These are phyloP conservation scores for Umimayanthus chanpuru DNA, from an alignment of 92 coral and sea anemone species.

Conservation along the genomic window DNA sequence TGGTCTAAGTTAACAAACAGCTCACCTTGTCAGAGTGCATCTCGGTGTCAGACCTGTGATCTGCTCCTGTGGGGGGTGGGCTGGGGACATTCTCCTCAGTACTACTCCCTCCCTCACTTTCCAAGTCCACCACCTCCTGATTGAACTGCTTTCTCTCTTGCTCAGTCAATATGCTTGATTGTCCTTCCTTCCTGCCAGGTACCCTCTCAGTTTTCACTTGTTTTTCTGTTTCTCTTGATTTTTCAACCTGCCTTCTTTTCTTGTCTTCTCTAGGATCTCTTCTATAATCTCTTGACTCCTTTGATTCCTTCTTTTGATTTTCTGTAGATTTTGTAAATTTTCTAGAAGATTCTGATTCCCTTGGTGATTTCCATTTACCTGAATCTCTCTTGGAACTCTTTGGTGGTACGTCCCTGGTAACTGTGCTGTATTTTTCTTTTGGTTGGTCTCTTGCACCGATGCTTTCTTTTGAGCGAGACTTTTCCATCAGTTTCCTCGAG, in stretches of 20 bases:
- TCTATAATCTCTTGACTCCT: constrained; percentile 16
- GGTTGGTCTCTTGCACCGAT: constrained; percentile 1
- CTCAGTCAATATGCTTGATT: constrained; percentile 65
- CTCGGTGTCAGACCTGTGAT: constrained; percentile 47
- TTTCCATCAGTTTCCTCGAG: constrained; percentile 21
- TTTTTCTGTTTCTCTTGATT: constrained; percentile 19
- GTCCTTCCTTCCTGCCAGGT: constrained; percentile 33
- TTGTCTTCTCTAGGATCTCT: constrained; percentile 22
- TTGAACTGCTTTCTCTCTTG: constrained; percentile 80
- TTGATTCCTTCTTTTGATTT: constrained; percentile 37
- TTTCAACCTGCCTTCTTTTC: constrained; percentile 27
- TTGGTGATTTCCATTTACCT: constrained; percentile 28
- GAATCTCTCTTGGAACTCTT: constrained; percentile 33
- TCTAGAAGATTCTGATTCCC: constrained; percentile 32
- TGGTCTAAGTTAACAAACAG: not conserved
- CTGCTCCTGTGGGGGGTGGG: not conserved
- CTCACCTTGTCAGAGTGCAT: constrained; percentile 39
- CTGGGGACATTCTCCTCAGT: constrained; percentile 26
- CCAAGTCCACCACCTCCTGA: constrained; percentile 82
- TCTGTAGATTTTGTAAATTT: constrained; percentile 35
- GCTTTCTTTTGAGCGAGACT: constrained; percentile 25
- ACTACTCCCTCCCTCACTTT: constrained; percentile 72
- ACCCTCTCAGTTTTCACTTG: not conserved
- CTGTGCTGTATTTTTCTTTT: constrained; percentile 33
- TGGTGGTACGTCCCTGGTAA: constrained; percentile 17